Evolutionary conservation across 2,888 invertebrate genomes (phyloP), one percentile per base, ranked within the genome.

Genomic region (Lutraria lutraria): DNA sequence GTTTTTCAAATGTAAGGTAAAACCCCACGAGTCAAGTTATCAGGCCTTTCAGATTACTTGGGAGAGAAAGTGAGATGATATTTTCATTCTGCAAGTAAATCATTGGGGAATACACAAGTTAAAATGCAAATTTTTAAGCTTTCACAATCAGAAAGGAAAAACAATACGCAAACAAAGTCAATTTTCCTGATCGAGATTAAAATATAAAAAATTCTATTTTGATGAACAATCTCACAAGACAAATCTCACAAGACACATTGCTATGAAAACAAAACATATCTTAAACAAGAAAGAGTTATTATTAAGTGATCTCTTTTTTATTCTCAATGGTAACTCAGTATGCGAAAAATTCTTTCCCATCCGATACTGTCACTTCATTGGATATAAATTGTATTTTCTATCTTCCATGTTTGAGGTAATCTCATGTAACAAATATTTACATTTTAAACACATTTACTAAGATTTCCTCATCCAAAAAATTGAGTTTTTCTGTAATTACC

Each of bases 401-500:
- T 80, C 31, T 43, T 79, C 79, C 80, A 80, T 60, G 72, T 76
- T 31, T 76, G 31, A 15, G 3, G 76, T 31, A 76, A 82, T 82
- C 34, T n/a, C 60, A 34, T 31, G 43, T 60, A 85, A 87, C 76
- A 81, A 87, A 82, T 83, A 87, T 87, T 87, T 87, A 87, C 87
- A 87, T 87, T 87, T 82, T 72, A 82, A 87, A 87, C 82, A 82
- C 68, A 87, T 87, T 87, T 82, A 87, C 53, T 10, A 85, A 63
- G 80, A 60, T 34, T 34, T 34, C 76, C 25, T 76, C 34, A 76
- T 76, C 76, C 31, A 76, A 76, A 76, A 76, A 76, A 76, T 31
- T 34, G 76, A 31, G 13, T 31, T 76, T 76, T 76, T 76, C 34
- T 34, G 34, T 31, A 76, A 76, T 76, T 76, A 76, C 31, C 76